Evolutionary conservation across 2,888 invertebrate genomes (phyloP), one percentile per base, ranked within the genome.

Genomic region (Melikaiella ostensackeni): DNA sequence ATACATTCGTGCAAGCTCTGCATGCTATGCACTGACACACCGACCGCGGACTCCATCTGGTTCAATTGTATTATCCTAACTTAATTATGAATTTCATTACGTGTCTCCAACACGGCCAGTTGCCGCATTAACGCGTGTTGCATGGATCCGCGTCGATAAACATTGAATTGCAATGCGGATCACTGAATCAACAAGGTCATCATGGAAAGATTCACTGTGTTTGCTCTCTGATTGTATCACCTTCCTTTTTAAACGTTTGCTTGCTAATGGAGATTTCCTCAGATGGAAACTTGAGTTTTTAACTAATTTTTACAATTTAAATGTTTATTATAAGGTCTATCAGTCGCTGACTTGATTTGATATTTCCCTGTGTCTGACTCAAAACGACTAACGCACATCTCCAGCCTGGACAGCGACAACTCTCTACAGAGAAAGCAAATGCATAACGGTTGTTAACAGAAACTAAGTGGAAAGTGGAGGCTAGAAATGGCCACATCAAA

Each of bases 51-150:
- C 78, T 80, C 81, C 75, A 81, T 80, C 79, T 77, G 77, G 80
- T 82, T 81, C 81, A 82, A 82, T 82, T 82, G 77, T 81, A 82
- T 81, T 81, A 81, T 77, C 78, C 79, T 80, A 55, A 82, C 77
- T 81, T 80, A 78, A 82, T 82, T 82, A 81, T 82, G 70, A 81
- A 82, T 81, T 82, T 82, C 80, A 81, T 81, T 80, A 81, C 81
- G 75, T 80, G 80, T 79, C 77, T 76, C 77, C 79, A 78, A 79
- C 79, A 80, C 79, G 77, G 78, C 80, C 78, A 78, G 78, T 75
- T 78, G 80, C 80, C 79, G 77, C 79, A 80, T 82, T 82, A 80
- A 80, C 82, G 82, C 80, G 66, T 75, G 78, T 46, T 46, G 76
- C 77, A 50, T 77, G 75, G 77, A 78, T 79, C 78, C 79, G 79